Evolutionary conservation across 2,888 invertebrate genomes (phyloP).

Genomic region (Lacanobia oleracea): DNA sequence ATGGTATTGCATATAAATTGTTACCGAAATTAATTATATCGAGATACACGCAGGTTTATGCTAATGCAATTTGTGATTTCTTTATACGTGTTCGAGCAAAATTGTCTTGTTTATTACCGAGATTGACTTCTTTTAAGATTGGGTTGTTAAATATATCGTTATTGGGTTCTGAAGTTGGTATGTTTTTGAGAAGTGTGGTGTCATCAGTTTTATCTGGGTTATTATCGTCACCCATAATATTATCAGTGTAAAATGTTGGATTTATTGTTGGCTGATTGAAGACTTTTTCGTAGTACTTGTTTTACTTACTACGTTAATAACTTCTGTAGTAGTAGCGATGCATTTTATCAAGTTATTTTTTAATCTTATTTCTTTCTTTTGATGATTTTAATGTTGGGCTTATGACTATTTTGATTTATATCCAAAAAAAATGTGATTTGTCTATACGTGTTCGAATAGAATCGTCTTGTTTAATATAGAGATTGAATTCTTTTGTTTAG

Average conservation of each 20-base stretch:
- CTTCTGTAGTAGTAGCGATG: no score
- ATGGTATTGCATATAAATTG: constrained; percentile 56
- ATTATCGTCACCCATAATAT: background rate
- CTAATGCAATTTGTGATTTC: constrained; percentile 61
- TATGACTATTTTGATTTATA: no score
- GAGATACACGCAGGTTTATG: constrained; percentile 48
- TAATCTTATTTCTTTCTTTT: no score
- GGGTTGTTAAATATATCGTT: constrained; percentile 24
- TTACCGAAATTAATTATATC: constrained; percentile 54
- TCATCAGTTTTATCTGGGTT: background rate
- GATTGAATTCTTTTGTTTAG: no score
- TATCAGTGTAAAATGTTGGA: background rate
- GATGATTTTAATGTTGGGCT: no score
- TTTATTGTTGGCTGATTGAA: background rate
- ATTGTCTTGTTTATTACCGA: constrained; percentile 41
- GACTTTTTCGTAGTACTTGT: no score
- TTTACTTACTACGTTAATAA: no score
- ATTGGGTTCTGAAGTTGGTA: constrained; percentile 5
- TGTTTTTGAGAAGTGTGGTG: constrained; percentile 9
- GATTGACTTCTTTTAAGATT: constrained; percentile 29
- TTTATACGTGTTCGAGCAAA: constrained; percentile 34
- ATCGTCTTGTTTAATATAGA: no score
- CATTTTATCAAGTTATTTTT: no score
- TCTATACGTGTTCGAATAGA: no score
- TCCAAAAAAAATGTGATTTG: no score